Evolutionary conservation across 2,797 vertebrate species (phyloP).

Genomic region (Ciconia nigra): DNA sequence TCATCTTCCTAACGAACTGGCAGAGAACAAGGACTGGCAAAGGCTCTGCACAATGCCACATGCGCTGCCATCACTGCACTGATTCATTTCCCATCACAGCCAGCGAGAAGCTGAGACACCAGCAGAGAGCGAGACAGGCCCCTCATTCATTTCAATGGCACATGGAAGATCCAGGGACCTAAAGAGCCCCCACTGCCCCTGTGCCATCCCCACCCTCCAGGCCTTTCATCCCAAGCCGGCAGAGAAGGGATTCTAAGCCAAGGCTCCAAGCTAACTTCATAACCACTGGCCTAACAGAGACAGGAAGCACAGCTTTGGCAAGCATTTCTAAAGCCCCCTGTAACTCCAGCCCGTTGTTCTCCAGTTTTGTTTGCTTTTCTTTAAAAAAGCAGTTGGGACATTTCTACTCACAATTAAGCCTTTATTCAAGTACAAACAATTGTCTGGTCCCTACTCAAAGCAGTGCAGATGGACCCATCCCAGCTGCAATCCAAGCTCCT

Average conservation of each 20-base stretch:
- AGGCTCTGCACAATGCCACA: not conserved
- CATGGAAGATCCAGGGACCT: fast-evolving
- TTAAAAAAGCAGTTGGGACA: conserved; percentile 14
- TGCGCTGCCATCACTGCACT: fast-evolving
- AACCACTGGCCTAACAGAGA: not conserved
- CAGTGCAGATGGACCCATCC: not conserved
- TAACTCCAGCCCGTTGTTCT: not conserved
- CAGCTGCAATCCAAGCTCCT: not conserved
- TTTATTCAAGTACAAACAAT: conserved; percentile 58
- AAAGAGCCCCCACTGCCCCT: not conserved
- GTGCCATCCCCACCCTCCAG: not conserved
- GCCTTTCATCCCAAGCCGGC: not conserved
- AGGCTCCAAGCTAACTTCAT: not conserved
- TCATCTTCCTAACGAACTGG: not conserved
- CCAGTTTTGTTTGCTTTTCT: conserved; percentile 39
- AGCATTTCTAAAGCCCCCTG: not conserved
- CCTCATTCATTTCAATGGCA: not conserved
- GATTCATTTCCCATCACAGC: not conserved
- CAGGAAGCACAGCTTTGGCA: not conserved
- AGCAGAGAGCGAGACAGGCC: not conserved
- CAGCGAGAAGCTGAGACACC: not conserved
- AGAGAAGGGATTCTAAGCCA: not conserved
- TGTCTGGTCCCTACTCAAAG: conserved; percentile 33
- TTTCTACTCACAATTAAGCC: conserved; percentile 23
- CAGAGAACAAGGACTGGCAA: not conserved